Conservation (phyloP, 2,113 vertebrate genomes). For the Tragelaphus scriptus region DNA sequence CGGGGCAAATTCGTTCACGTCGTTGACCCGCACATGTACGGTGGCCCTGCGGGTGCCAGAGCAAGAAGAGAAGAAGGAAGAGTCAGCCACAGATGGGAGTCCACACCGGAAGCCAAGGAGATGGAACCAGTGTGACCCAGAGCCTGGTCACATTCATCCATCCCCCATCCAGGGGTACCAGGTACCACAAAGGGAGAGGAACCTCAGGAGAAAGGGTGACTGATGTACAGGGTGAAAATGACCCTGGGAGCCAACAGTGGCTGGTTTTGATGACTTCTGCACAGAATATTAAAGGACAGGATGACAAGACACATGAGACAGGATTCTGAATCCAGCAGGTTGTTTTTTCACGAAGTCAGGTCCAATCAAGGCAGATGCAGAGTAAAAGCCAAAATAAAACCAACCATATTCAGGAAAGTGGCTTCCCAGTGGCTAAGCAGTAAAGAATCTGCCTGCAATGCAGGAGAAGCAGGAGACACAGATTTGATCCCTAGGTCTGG, state of each 20-base stretch:
- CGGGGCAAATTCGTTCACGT: slow-evolving; percentile 97
- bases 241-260: background rate
- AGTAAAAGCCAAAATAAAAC: background rate
- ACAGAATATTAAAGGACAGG: background rate
- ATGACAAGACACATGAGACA: background rate
- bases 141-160: fast-evolving
- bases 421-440: background rate
- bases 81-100: background rate
- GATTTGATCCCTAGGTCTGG: background rate
- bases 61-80: fast-evolving
- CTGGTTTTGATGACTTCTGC: background rate
- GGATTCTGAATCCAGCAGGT: background rate
- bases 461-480: background rate
- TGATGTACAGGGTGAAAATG: background rate
- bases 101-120: background rate
- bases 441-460: background rate
- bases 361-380: background rate
- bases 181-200: background rate
- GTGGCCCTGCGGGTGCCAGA: slow-evolving; percentile 86
- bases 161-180: background rate
- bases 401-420: background rate
- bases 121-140: background rate
- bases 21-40: slow-evolving; percentile 95
- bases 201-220: background rate
- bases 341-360: background rate